Base-by-base conservation (phyloP, 2,113 vertebrate genomes). In the Amazona vittata region DNA sequence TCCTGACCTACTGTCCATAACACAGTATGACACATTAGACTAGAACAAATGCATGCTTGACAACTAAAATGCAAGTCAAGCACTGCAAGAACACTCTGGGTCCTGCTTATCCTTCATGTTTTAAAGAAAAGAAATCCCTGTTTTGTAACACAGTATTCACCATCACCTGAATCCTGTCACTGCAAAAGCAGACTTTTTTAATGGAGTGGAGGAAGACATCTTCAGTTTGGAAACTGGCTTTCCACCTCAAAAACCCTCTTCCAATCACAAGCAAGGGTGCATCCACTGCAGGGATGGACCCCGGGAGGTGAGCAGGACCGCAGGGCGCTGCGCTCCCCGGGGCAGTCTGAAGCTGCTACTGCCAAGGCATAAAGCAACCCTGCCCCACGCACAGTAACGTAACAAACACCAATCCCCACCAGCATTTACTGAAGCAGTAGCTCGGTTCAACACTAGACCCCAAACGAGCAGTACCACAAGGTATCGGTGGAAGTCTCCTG, bases 341-440 rank as follows among this genome's bases (percentile, higher is more conserved):
- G 6, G 26, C 4, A 3, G 15, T 5, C 65, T 5, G 20, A 41
- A 69, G 59, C 78, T 13, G 39, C 39, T 24, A 0, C 41, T 10
- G 19, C 68, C 5, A 2, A 6, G 8, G 26, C 9, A 2, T 7
- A 15, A 50, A 28, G 35, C 47, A 63, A 5, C 18, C 13, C 53
- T 10, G 0, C 4, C 17, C 44, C 0, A 0, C 0, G 1, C 3
- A 5, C 0, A 10, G 46, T 14, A 19, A 17, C 17, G 22, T 5
- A 1, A 22, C 37, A 16, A 33, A 59, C 53, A 31, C 20, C 50
- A 17, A 17, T 12, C 20, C 31, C 52, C n/a, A 60, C 28, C 2
- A 39, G 41, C 17, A 1, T 6, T 17, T 15, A 26, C 8, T 20
- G 29, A 57, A 31, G 43, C 19, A 12, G 15, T 5, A 63, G 26